Conservation (phyloP, 2,888 invertebrate genomes). For the Lasioglossum marginatum region DNA sequence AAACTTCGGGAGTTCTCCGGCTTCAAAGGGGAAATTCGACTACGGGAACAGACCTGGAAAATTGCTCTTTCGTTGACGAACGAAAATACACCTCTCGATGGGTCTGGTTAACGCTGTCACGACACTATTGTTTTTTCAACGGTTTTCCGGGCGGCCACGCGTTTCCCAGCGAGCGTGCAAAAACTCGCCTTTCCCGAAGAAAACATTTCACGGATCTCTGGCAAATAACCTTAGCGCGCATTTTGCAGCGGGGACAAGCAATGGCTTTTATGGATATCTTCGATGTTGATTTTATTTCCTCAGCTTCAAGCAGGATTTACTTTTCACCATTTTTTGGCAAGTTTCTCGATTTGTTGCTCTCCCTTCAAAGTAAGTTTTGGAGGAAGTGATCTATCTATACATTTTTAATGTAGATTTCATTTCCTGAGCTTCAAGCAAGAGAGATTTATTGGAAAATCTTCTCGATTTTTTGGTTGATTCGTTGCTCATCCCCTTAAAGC, state of each 20-base stretch:
- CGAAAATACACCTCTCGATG: constrained; percentile 4
- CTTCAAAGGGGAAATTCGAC: constrained; percentile 27
- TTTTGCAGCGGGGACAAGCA: neutral
- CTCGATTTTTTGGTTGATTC: too few species aligned
- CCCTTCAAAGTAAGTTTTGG: too few species aligned
- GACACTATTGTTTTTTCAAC: constrained; percentile 29
- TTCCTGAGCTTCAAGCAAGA: too few species aligned
- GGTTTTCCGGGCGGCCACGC: neutral
- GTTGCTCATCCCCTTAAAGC: too few species aligned
- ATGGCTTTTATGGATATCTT: neutral
- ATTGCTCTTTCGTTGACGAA: constrained; percentile 29
- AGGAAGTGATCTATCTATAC: too few species aligned
- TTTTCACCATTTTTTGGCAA: too few species aligned
- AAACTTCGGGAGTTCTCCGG: neutral
- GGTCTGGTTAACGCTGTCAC: constrained; percentile 5
- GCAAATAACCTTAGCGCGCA: neutral
- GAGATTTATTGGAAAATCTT: too few species aligned
- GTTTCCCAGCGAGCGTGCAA: neutral
- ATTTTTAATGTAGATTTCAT: too few species aligned
- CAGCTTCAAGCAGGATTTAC: too few species aligned
- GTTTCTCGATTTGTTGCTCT: too few species aligned
- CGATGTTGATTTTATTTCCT: neutral
- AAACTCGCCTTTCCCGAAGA: neutral
- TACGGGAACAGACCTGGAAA: constrained; percentile 20
- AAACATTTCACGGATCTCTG: neutral